These are phyloP conservation scores for Myioborus miniatus DNA, from an alignment of 2,797 vertebrate species.

Conservation along the genomic window DNA sequence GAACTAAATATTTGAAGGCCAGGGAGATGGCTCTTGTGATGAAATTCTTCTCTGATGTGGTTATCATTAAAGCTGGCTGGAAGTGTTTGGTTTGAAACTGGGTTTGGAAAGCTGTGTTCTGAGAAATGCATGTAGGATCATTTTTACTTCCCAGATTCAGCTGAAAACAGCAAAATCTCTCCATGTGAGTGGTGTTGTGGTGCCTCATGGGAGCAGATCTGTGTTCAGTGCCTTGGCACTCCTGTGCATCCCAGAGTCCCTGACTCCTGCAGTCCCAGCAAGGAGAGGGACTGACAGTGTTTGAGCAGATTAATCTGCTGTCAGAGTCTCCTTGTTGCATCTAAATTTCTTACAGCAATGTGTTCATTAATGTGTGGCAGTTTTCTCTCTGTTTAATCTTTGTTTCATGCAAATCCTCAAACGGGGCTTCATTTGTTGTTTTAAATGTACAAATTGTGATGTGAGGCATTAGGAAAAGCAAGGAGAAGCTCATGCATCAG, in stretches of 20 bases:
- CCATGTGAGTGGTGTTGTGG: background rate
- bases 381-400: background rate
- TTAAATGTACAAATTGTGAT: background rate
- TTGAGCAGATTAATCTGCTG: background rate
- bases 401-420: background rate
- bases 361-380: background rate
- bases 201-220: background rate
- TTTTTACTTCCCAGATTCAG: slow-evolving; percentile 1
- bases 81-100: background rate
- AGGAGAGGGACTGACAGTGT: accelerated
- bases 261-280: background rate
- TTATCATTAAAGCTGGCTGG: slow-evolving; percentile 23
- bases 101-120: background rate
- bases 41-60: slow-evolving; percentile 37
- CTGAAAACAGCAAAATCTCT: background rate
- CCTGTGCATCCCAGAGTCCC: background rate
- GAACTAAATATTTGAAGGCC: slow-evolving; percentile 43
- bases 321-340: background rate
- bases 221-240: background rate
- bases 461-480: background rate
- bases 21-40: slow-evolving; percentile 12
- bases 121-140: background rate
- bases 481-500: background rate
- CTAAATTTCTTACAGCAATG: background rate
- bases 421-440: background rate